Base-by-base conservation (phyloP, 2,888 invertebrate genomes). In the Nezara viridula region DNA sequence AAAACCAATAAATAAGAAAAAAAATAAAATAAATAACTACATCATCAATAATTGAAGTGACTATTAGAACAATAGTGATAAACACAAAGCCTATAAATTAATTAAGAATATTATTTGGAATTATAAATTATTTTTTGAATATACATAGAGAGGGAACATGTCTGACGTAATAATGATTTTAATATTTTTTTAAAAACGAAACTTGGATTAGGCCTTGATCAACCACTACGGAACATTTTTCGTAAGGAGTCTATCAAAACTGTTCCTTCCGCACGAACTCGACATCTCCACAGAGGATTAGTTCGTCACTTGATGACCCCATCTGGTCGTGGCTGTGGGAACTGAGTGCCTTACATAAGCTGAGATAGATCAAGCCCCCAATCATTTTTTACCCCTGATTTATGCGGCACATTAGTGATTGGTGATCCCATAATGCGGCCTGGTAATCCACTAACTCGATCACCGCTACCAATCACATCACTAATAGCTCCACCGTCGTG, bases 311-410 rank as follows among this genome's bases (percentile, higher is more conserved):
- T 81, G n/a, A 81, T 81, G 24, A 81, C 14, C 44, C 81, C 81
- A 40, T 81, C 81, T 81, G 81, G 44, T 4, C 81, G 81, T 12
- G 44, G 3, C 81, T 81, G 40, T 81, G 44, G 81, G 81, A 81
- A 81, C 44, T n/a, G 24, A 81, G 37, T 21, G 19, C 81, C 44
- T 81, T 81, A 81, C 81, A 81, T 81, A 81, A 81, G 21, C 81
- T 14, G 81, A 81, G 81, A 47, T 81, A 44, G 44, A 81, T 81
- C 81, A 44, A 81, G 44, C 44, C 44, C 88, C 66, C 88, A 88
- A 88, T 88, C 88, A 88, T 88, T 88, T 88, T 88, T 87, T 88
- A 40, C 66, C 88, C 49, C 47, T 88, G 88, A 88, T 88, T 88
- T 88, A 88, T 88, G 60, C 88, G 47, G 88, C 44, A 73, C 88